Evolutionary conservation across 2,888 invertebrate genomes (phyloP).

Genomic region (Morpho helenor): DNA sequence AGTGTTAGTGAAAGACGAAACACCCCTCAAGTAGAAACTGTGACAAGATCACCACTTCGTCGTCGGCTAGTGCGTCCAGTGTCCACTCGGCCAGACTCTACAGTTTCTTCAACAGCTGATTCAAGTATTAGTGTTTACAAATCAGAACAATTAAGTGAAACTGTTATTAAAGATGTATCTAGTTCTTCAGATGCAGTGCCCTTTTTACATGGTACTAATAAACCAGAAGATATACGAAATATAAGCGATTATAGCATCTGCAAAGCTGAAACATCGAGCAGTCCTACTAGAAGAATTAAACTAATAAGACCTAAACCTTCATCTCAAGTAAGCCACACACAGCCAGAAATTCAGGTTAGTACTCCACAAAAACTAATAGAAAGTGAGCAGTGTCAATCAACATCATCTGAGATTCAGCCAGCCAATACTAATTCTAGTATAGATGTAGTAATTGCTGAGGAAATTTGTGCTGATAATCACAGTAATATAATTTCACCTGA

Average conservation of each 20-base stretch:
- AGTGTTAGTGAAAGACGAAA: conserved; percentile 56
- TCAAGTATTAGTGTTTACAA: conserved; percentile 44
- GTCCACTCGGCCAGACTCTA: conserved; percentile 63
- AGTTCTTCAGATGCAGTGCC: conserved; percentile 70
- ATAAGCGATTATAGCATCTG: conserved; percentile 71
- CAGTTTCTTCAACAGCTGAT: conserved; percentile 71
- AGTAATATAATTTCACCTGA: neutral
- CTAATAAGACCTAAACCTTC: conserved; percentile 64
- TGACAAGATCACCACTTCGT: conserved; percentile 55
- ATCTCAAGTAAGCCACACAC: conserved; percentile 43
- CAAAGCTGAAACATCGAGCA: conserved; percentile 71
- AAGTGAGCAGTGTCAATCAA: conserved; percentile 59
- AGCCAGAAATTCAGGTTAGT: conserved; percentile 33
- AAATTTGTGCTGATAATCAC: neutral
- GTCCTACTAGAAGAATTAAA: conserved; percentile 70
- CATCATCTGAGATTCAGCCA: conserved; percentile 44
- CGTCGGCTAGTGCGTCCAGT: conserved; percentile 63
- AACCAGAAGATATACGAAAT: conserved; percentile 67
- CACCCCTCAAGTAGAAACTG: conserved; percentile 39
- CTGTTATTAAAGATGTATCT: conserved; percentile 66
- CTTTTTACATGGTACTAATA: conserved; percentile 56
- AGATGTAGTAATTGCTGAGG: too few relatives aligned
- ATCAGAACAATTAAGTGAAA: conserved; percentile 47
- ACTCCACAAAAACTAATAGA: conserved; percentile 33
- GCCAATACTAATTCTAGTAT: conserved; percentile 31